Conservation (phyloP, 2,113 vertebrate genomes). For the Benitochromis conjunctus region DNA sequence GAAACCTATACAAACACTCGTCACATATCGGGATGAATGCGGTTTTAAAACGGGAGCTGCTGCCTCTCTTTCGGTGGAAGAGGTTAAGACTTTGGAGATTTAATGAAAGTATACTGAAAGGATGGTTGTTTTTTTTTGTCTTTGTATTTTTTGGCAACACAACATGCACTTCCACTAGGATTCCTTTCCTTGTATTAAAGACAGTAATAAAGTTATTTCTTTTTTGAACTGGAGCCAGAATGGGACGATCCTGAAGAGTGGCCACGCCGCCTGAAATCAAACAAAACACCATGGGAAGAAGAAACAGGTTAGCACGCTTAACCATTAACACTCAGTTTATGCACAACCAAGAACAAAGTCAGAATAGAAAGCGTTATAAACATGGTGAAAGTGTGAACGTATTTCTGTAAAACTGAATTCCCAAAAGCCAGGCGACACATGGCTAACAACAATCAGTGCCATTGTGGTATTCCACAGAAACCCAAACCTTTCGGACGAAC, state of each 20-base stretch:
- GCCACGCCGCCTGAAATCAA: slow-evolving; percentile 86
- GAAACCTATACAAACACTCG: slow-evolving; percentile 48
- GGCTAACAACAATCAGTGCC: slow-evolving; percentile 68
- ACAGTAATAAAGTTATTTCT: slow-evolving; percentile 82
- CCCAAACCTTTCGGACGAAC: slow-evolving; percentile 99
- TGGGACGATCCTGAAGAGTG: slow-evolving; percentile 94
- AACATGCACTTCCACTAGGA: slow-evolving; percentile 71
- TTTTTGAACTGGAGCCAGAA: slow-evolving; percentile 98
- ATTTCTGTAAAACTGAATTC: slow-evolving; percentile 25
- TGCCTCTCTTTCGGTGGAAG: not conserved
- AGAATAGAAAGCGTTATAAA: not conserved
- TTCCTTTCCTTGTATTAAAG: slow-evolving; percentile 43
- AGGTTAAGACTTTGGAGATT: slow-evolving; percentile 51
- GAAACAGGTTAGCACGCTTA: slow-evolving; percentile 18
- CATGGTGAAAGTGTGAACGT: not conserved
- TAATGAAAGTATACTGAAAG: slow-evolving; percentile 53
- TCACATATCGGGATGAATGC: slow-evolving; percentile 26
- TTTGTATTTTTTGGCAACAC: slow-evolving; percentile 52
- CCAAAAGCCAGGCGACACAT: slow-evolving; percentile 39
- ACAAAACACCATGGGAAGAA: slow-evolving; percentile 71
- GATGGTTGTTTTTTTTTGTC: not conserved
- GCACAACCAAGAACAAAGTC: not conserved
- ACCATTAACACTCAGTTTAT: not conserved
- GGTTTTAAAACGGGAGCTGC: slow-evolving; percentile 23
- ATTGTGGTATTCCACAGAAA: slow-evolving; percentile 97